A percentile compares a stretch with the other conserved stretches of the same genome.
Conservation (phyloP, 2,888 invertebrate species). For the Fragum whitleyi region DNA sequence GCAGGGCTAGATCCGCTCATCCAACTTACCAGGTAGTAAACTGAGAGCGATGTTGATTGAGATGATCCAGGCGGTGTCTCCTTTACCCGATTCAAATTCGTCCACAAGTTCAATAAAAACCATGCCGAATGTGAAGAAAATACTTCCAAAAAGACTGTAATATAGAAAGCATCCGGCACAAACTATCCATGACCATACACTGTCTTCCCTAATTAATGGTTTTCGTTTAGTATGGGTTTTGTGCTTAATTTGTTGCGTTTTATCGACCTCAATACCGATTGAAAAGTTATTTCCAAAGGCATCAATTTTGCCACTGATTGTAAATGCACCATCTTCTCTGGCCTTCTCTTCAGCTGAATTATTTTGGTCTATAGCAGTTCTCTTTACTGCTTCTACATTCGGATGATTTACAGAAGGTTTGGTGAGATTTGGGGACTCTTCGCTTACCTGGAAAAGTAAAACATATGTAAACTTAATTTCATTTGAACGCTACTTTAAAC, state of each 20-base stretch:
- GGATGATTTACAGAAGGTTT: no score
- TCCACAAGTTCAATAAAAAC: not conserved
- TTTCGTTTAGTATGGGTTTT: not conserved
- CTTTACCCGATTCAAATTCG: not conserved
- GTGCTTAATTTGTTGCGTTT: not conserved
- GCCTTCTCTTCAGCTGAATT: not conserved
- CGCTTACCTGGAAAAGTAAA: no score
- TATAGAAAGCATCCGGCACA: not conserved
- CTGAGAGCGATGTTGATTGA: not conserved
- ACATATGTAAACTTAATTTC: no score
- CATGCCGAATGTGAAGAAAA: slow-evolving; percentile 3
- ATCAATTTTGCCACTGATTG: not conserved
- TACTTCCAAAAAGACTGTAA: not conserved
- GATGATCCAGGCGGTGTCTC: not conserved
- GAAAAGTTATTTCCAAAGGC: not conserved
- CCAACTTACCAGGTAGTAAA: not conserved
- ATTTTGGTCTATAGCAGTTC: not conserved
- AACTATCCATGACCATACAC: not conserved
- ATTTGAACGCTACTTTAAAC: no score
- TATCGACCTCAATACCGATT: not conserved
- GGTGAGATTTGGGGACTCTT: no score
- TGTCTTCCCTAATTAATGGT: not conserved
- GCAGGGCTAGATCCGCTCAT: no score
- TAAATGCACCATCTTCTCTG: not conserved
- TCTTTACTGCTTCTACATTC: not conserved